These are phyloP conservation scores for Drosophila diplacantha DNA, from an alignment of 2,888 invertebrate species.

Conservation along the genomic window DNA sequence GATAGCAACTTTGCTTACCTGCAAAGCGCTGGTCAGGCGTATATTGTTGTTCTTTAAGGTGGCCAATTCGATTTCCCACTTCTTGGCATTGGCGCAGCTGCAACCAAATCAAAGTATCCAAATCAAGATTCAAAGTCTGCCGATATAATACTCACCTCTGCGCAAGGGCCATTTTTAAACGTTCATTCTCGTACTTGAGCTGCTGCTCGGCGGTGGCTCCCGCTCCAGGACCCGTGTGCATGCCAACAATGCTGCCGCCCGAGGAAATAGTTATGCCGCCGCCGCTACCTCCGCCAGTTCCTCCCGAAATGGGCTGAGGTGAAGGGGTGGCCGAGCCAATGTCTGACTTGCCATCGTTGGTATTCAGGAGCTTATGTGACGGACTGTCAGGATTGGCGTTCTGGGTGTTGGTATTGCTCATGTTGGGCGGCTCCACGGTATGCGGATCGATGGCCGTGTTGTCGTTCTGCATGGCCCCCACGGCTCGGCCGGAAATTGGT, in stretches of 20 bases:
- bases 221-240: constrained; percentile 69
- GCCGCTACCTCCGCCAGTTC: constrained; percentile 34
- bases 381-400: constrained; percentile 79
- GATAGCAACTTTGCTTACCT: constrained; percentile 77
- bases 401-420: constrained; percentile 80
- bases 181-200: constrained; percentile 97
- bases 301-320: constrained; percentile 64
- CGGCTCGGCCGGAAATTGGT: constrained; percentile 85
- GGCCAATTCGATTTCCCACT: constrained; percentile 98
- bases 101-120: constrained; percentile 49
- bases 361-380: constrained; percentile 76
- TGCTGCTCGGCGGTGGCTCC: constrained; percentile 83
- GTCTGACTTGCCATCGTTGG: constrained; percentile 56
- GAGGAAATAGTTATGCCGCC: constrained; percentile 62
- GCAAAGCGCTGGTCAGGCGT: constrained; percentile 94
- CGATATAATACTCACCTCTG: constrained; percentile 84
- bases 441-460: constrained; percentile 78
- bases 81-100: constrained; percentile 98
- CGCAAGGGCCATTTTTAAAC: constrained; percentile 94
- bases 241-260: constrained; percentile 70
- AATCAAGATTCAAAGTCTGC: too few relatives aligned
- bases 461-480: constrained; percentile 79
- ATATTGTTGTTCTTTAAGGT: constrained; percentile 98
- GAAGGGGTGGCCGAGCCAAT: constrained; percentile 74
- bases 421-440: constrained; percentile 80